phyloP scores from a whole-genome alignment of 2,888 invertebrate species.

The Himalopsyche tibetana region DNA sequence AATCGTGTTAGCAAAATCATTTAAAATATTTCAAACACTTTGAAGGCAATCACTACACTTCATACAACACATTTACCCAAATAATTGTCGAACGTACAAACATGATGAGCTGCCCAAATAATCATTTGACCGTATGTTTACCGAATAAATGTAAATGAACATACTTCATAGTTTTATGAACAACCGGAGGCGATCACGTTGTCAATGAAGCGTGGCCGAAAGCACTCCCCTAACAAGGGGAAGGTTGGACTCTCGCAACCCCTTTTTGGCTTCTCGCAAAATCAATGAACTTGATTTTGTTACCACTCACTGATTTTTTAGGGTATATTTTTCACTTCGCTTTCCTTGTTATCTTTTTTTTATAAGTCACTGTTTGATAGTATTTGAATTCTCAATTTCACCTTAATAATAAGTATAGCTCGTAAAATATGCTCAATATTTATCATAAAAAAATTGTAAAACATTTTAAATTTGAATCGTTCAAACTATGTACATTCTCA shows the following conservation, averaged over 20 bases:
- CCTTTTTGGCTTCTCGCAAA: conserved; percentile 46
- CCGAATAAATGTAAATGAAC: conserved; percentile 58
- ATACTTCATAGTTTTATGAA: conserved; percentile 43
- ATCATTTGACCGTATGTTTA: conserved; percentile 37
- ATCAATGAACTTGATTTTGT: conserved; percentile 61
- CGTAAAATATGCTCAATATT: too few relatives aligned
- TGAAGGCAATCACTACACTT: not conserved
- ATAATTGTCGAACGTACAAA: conserved; percentile 13
- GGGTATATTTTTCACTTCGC: conserved; percentile 34
- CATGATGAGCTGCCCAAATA: conserved; percentile 23
- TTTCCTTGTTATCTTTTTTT: conserved; percentile 15
- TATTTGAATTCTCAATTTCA: not conserved
- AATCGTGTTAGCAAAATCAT: not conserved
- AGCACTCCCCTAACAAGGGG: conserved; percentile 37
- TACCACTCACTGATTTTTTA: conserved; percentile 39
- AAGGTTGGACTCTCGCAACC: conserved; percentile 21
- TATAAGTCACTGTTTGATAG: not conserved
- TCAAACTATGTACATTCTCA: too few relatives aligned
- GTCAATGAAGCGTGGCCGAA: conserved; percentile 57
- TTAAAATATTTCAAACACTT: conserved; percentile 1
- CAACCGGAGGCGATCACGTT: conserved; percentile 49
- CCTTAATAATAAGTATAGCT: too few relatives aligned
- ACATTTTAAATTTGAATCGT: too few relatives aligned
- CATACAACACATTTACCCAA: conserved; percentile 1
- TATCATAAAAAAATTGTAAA: too few relatives aligned